Percentiles rank a stretch among this genome's conserved stretches.
phyloP scores from a whole-genome alignment of 2,113 vertebrate genomes.

The Machaerirhynchus nigripectus region DNA sequence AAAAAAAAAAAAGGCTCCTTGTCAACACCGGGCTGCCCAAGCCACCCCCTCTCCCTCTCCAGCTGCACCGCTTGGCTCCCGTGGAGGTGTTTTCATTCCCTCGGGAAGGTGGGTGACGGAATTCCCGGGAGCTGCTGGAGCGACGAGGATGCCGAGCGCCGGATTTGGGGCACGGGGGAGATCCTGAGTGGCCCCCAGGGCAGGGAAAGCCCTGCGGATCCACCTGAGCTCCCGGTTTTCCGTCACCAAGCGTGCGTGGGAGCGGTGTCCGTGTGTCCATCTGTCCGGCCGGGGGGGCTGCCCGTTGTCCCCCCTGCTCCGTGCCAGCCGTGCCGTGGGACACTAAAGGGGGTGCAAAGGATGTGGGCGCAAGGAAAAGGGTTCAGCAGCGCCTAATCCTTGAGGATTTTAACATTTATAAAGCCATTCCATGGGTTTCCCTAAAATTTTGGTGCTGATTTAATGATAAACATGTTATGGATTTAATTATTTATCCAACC shows the following conservation, averaged over 20 bases:
- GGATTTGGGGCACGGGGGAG: neutral
- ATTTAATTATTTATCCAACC: no score
- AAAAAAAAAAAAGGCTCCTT: neutral
- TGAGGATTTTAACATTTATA: neutral
- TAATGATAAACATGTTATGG: fast-evolving
- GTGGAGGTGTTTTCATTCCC: neutral
- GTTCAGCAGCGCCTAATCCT: neutral
- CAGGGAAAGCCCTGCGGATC: neutral
- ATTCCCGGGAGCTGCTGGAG: fast-evolving
- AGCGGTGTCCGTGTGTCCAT: neutral
- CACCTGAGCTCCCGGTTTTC: neutral
- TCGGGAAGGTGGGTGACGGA: neutral
- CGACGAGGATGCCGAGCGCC: fast-evolving
- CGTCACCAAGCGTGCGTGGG: fast-evolving
- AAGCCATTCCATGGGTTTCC: fast-evolving
- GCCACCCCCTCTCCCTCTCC: neutral
- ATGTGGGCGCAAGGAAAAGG: neutral
- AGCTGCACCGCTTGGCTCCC: neutral
- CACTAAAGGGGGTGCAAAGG: neutral
- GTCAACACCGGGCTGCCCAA: neutral
- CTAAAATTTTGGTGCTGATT: fast-evolving
- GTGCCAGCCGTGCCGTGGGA: fast-evolving
- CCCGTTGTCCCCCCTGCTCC: neutral
- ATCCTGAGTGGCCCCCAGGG: fast-evolving
- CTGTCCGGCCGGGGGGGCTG: neutral